Evolutionary conservation across 2,888 invertebrate species (phyloP).

Genomic region (Lasioglossum zephyrum): DNA sequence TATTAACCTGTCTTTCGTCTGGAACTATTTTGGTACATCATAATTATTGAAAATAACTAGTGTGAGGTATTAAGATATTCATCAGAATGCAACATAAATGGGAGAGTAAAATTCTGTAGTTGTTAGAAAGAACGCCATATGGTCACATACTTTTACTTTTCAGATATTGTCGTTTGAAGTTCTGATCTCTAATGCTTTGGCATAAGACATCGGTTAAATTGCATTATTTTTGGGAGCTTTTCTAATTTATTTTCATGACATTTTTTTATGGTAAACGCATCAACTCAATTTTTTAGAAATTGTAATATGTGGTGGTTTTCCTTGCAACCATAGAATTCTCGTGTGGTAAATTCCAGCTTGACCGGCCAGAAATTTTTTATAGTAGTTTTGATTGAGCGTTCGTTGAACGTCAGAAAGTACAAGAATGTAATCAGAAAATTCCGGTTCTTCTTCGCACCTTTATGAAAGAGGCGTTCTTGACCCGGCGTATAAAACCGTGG

Average conservation of each 20-base stretch:
- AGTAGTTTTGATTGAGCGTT: not conserved
- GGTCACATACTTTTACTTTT: too few relatives aligned
- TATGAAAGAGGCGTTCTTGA: not conserved
- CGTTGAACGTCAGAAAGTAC: not conserved
- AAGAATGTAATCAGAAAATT: not conserved
- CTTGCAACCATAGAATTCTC: not conserved
- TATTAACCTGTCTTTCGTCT: not conserved
- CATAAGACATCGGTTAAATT: too few relatives aligned
- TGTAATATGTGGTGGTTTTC: too few relatives aligned
- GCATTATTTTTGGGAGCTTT: too few relatives aligned
- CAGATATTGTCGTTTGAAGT: too few relatives aligned
- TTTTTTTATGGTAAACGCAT: too few relatives aligned
- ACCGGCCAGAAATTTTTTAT: not conserved
- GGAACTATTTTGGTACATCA: not conserved
- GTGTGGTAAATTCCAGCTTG: not conserved
- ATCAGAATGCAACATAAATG: not conserved
- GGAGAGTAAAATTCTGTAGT: not conserved
- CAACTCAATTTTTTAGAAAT: too few relatives aligned
- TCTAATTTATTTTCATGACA: too few relatives aligned
- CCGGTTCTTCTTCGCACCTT: not conserved
- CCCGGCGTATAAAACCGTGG: slow-evolving; percentile 39
- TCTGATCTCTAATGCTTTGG: too few relatives aligned
- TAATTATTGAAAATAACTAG: too few relatives aligned
- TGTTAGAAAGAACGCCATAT: too few relatives aligned
- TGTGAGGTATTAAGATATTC: not conserved